Conservation (phyloP, 2,113 vertebrate species). For the Channa maculata region DNA sequence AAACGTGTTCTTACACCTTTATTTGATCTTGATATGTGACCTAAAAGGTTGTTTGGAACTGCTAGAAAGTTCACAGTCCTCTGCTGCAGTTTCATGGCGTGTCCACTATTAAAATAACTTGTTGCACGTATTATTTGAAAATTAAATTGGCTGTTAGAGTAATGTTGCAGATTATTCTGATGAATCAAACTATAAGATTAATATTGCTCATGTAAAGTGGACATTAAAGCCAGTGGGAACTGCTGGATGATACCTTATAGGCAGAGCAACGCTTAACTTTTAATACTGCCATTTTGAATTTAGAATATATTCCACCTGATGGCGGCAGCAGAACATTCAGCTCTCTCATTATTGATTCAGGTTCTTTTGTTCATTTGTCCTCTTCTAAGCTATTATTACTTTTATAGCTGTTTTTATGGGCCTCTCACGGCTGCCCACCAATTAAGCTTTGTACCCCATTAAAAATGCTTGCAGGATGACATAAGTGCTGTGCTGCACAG, state of each 20-base stretch:
- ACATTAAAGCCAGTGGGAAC: too few relatives aligned
- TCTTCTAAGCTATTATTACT: constrained; percentile 70
- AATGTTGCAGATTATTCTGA: too few relatives aligned
- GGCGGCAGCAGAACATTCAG: constrained; percentile 29
- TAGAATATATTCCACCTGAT: background rate
- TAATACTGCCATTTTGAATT: constrained; percentile 18
- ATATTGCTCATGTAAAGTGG: too few relatives aligned
- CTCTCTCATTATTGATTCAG: constrained; percentile 64
- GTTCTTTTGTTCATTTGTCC: constrained; percentile 67
- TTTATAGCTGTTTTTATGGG: constrained; percentile 77
- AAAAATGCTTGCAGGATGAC: constrained; percentile 55
- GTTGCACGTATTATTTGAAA: too few relatives aligned
- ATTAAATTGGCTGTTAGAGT: too few relatives aligned
- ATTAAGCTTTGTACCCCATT: constrained; percentile 72
- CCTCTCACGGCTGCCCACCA: constrained; percentile 66
- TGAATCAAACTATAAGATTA: too few relatives aligned
- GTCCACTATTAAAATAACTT: too few relatives aligned
- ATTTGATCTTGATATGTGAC: too few relatives aligned
- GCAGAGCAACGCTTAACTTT: background rate
- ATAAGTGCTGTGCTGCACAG: constrained; percentile 52
- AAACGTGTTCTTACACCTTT: too few relatives aligned
- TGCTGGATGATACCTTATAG: background rate
- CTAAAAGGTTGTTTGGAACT: too few relatives aligned
- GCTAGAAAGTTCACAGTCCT: too few relatives aligned
- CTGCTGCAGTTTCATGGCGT: too few relatives aligned